Base-by-base conservation (phyloP, 2,113 vertebrate species). In the Carlito syrichta region DNA sequence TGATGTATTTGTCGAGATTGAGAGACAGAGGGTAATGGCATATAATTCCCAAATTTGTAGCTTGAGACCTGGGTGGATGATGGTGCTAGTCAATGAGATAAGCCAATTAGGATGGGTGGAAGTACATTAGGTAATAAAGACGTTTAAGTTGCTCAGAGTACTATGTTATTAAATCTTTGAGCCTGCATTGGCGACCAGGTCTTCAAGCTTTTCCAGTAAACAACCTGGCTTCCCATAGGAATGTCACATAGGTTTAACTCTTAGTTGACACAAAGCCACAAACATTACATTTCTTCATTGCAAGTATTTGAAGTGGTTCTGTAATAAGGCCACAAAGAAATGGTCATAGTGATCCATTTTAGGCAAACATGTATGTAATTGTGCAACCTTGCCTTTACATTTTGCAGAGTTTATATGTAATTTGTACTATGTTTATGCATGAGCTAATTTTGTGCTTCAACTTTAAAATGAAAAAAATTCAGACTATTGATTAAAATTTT, bases 391-490 rank as follows among this genome's bases (percentile, higher is more conserved):
- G 45, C 84, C 76, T 56, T 96, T 86, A 85, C 19, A 54, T 63
- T 91, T 63, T 73, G 68, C 3, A 48, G 38, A 40, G 16, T 73
- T 93, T 38, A 43, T 88, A 56, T 79, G 2, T 73, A 58, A 73
- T 83, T 73, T 58, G 8, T 69, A 84, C 77, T 91, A 69, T 50
- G 4, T n/a, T 35, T 84, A 76, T 54, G 9, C 8, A 52, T 25
- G 69, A 79, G 62, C 56, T 94, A 48, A 86, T 96, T 60, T 89
- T 78, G 45, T 94, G 43, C 54, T 92, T 89, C 52, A 81, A 86
- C 35, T 77, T 95, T 38, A 30, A 74, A 54, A n/a, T 30, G 50
- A 54, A 25, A 89, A 71, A 22, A 27, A 50, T 82, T 93, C 40
- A 91, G 17, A 48, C 58, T 43, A 84, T 38, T 56, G 62, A 73